Base-by-base conservation (phyloP, 2,113 vertebrate genomes). In the Myotis yumanensis region DNA sequence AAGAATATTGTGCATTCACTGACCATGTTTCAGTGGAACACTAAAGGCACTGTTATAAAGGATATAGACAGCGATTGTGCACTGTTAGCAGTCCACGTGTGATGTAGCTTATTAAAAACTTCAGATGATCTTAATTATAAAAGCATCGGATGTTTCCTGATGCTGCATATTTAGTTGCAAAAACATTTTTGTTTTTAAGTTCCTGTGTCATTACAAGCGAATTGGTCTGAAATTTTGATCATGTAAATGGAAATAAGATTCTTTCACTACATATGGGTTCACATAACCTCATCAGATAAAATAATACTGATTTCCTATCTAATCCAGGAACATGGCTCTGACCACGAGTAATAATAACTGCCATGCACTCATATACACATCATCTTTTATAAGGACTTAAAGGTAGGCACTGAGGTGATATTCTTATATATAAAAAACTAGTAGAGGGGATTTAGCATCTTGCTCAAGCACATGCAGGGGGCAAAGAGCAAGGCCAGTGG, bases 121-220 rank as follows among this genome's bases (percentile, higher is more conserved):
- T 97, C 69, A 93, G 69, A 89, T 90, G 94, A 97, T 96, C 96
- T 96, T 89, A 96, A 96, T 97, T 97, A 97, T 96, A 96, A 97
- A 96, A 96, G 92, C 68, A 96, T 90, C 54, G 91, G 51, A 30
- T 69, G 30, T 87, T 94, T 52, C 64, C 69, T 28, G 89, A 57
- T 16, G 23, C 14, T 64, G 40, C 35, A 68, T 17, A 76, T 28
- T 73, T 80, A 51, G 17, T 32, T 89, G 37, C 59, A 93, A 80
- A 73, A 88, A 71, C 11, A 52, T 43, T 93, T 76, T 62, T 69
- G 12, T 82, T 92, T 95, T 73, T 91, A 86, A 80, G 32, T 5
- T 51, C 0, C 35, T 72, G 7, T 59, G 43, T 43, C 28, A 77
- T 79, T 69, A 82, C 14, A 30, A 54, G 73, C 68, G 76, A 68